These are phyloP conservation scores for Oreonectes daqikongensis DNA, from an alignment of 2,797 vertebrate species.

Conservation along the genomic window DNA sequence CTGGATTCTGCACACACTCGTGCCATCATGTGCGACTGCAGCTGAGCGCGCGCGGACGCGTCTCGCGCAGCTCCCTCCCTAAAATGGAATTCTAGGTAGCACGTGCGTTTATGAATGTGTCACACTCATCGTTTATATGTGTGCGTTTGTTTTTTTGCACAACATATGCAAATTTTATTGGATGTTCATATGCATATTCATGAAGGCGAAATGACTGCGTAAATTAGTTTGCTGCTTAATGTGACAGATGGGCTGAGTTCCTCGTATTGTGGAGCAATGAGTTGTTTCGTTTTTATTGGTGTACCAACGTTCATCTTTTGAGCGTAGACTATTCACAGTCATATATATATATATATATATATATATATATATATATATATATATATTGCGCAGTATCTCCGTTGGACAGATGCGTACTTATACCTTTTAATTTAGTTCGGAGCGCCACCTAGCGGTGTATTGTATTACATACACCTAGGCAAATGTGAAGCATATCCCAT, in stretches of 20 bases:
- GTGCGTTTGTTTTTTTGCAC: background rate
- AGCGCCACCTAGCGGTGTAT: conserved; percentile 7
- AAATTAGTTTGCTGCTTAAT: background rate
- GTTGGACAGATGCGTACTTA: background rate
- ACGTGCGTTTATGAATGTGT: conserved; percentile 22
- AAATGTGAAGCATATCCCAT: background rate
- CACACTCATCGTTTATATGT: conserved; percentile 16
- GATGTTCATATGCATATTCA: background rate
- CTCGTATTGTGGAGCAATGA: background rate
- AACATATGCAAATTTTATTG: background rate
- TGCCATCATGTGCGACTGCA: conserved; percentile 27
- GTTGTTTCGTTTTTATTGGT: conserved; percentile 1
- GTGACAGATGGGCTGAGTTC: background rate
- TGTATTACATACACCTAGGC: background rate
- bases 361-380: no score
- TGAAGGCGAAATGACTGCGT: background rate
- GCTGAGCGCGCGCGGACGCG: conserved; percentile 16
- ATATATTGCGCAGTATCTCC: background rate
- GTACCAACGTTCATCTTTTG: background rate
- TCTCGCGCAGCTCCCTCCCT: conserved; percentile 48
- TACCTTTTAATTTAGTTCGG: background rate
- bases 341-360: no score
- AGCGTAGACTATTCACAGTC: background rate
- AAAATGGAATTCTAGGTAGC: conserved; percentile 51
- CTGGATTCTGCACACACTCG: conserved; percentile 19